Evolutionary conservation across 2,888 invertebrate species (phyloP).

Genomic region (Zele albiditarsus): DNA sequence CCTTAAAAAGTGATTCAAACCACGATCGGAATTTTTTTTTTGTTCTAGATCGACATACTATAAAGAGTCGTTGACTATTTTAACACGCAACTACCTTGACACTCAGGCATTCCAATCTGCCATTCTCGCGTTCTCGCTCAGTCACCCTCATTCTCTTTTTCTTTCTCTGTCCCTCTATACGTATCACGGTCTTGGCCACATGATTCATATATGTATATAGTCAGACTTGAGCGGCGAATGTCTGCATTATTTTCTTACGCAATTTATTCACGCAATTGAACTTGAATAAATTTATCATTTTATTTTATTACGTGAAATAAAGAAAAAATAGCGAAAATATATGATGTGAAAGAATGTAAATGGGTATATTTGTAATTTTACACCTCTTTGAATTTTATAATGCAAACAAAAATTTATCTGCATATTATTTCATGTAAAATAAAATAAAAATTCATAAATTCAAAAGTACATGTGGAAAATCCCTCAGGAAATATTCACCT

Average conservation of each 20-base stretch:
- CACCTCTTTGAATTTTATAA: no score
- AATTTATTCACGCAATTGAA: conserved; percentile 15
- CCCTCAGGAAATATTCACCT: no score
- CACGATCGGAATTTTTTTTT: neutral
- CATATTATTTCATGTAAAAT: no score
- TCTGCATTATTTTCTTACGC: conserved; percentile 3
- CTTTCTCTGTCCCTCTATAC: conserved; percentile 4
- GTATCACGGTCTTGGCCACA: conserved; percentile 27
- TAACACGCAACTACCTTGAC: conserved; percentile 32
- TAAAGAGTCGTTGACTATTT: conserved; percentile 17
- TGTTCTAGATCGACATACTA: neutral
- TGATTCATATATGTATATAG: conserved; percentile 15
- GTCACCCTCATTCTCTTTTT: neutral
- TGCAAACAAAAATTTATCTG: no score
- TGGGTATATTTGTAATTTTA: no score
- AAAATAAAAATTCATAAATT: no score
- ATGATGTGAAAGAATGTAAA: conserved; percentile 9
- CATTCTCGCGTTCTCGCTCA: neutral
- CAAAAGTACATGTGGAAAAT: neutral
- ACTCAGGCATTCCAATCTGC: conserved; percentile 30
- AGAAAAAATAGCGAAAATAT: conserved; percentile 5
- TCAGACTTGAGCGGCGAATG: neutral
- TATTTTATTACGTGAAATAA: neutral
- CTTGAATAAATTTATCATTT: neutral
- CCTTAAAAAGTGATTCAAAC: neutral